A percentile compares a stretch with the other conserved stretches of the same genome.
These are phyloP conservation scores for Petrosia ficiformis DNA, from an alignment of 37 sponge, comb jelly and placozoan genomes.

Conservation along the genomic window DNA sequence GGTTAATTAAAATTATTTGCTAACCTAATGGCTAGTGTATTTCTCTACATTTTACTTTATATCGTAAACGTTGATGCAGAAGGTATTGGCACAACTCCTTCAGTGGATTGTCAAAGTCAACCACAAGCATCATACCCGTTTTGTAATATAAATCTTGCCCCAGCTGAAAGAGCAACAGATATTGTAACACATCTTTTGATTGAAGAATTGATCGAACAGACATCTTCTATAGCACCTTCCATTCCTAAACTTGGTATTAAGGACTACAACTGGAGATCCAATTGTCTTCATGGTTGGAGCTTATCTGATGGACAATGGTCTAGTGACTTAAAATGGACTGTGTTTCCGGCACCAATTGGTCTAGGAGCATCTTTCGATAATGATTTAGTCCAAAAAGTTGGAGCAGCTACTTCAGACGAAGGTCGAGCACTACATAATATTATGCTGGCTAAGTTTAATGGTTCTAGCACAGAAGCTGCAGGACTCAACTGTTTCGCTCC, in stretches of 20 bases:
- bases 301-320: constrained; percentile 56
- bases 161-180: constrained; percentile 55
- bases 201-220: constrained; percentile 58
- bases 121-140: constrained; percentile 60
- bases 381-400: constrained; percentile 38
- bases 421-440: constrained; percentile 77
- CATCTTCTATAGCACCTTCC: constrained; percentile 73
- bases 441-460: constrained; percentile 43
- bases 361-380: constrained; percentile 68
- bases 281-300: constrained; percentile 79
- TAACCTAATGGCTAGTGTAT: too few relatives aligned
- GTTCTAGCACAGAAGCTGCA: constrained; percentile 74
- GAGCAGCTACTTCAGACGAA: constrained; percentile 49
- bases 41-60: neutral
- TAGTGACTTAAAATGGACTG: constrained; percentile 57
- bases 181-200: constrained; percentile 47
- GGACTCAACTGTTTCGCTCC: constrained; percentile 85
- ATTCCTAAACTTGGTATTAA: constrained; percentile 70
- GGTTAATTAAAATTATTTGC: neutral
- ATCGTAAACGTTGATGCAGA: neutral
- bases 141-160: constrained; percentile 37
- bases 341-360: constrained; percentile 75
- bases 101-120: constrained; percentile 57
- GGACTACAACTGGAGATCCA: constrained; percentile 82
- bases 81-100: constrained; percentile 7